A percentile compares a stretch with the other conserved stretches of the same genome.
These are phyloP conservation scores for Lateolabrax maculatus DNA, from an alignment of 2,797 vertebrate species.

Conservation along the genomic window DNA sequence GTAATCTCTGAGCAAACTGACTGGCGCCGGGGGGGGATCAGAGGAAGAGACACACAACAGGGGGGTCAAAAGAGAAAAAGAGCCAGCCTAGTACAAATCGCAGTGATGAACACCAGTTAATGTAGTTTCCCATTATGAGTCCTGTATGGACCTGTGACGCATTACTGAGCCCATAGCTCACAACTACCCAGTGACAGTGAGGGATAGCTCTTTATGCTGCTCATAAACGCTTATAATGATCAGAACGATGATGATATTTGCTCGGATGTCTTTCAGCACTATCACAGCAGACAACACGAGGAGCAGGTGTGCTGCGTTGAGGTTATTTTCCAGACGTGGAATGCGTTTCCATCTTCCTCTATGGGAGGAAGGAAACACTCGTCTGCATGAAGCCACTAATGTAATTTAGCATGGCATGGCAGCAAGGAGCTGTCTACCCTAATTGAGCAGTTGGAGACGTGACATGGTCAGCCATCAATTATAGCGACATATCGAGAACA, in stretches of 20 bases:
- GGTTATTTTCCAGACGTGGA: constrained; percentile 47
- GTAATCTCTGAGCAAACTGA: constrained; percentile 80
- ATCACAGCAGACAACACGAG: constrained; percentile 11
- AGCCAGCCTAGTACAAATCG: constrained; percentile 51
- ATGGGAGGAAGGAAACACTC: constrained; percentile 63
- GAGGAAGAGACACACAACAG: constrained; percentile 50
- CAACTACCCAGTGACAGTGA: neutral
- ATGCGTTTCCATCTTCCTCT: constrained; percentile 39
- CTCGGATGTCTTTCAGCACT: constrained; percentile 4
- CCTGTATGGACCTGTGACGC: constrained; percentile 22
- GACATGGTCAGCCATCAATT: constrained; percentile 85
- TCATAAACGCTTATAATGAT: neutral
- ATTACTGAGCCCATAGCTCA: constrained; percentile 1
- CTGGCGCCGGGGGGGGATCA: constrained; percentile 77
- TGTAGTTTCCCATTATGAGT: constrained; percentile 22
- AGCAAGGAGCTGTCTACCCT: constrained; percentile 72
- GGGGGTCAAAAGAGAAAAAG: constrained; percentile 61
- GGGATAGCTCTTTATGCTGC: neutral
- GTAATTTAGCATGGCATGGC: constrained; percentile 74
- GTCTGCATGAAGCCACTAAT: constrained; percentile 76
- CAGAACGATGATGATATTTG: neutral
- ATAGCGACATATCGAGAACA: constrained; percentile 70
- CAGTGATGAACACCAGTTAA: constrained; percentile 53
- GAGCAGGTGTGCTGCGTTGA: constrained; percentile 57
- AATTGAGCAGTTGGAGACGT: constrained; percentile 84